Conservation (phyloP, 1,140 invertebrate genomes). For the Spodoptera frugiperda region DNA sequence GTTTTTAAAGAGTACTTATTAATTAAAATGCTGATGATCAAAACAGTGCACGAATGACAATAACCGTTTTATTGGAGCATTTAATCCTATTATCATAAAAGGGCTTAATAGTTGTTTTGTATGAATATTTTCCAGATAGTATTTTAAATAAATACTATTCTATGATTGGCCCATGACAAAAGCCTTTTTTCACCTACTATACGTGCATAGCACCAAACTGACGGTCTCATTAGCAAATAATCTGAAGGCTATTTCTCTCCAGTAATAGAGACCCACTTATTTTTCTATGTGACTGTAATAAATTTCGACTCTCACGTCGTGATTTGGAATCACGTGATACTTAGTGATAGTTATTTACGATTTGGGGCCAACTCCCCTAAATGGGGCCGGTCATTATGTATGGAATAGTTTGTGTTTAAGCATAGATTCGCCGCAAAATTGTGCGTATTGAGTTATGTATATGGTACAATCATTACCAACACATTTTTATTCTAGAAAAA, state of each 20-base stretch:
- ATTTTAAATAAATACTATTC: not conserved
- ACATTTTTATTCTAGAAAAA: too few relatives aligned
- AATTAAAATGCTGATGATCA: not conserved
- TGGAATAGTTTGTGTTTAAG: constrained; percentile 43
- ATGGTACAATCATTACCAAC: too few relatives aligned
- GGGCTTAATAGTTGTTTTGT: too few relatives aligned
- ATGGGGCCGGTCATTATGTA: constrained; percentile 52
- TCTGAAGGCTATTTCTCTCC: constrained; percentile 9
- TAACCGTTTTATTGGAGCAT: too few relatives aligned
- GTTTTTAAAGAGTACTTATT: not conserved
- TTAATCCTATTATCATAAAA: too few relatives aligned
- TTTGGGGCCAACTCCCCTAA: constrained; percentile 29
- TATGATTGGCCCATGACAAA: not conserved
- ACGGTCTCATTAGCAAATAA: constrained; percentile 27
- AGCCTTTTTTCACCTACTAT: not conserved
- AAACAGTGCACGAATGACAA: too few relatives aligned
- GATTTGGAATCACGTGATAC: constrained; percentile 51
- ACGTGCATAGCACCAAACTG: not conserved
- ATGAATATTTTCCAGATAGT: not conserved
- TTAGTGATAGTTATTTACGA: constrained; percentile 52
- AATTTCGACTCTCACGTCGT: constrained; percentile 48
- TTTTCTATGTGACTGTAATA: constrained; percentile 49
- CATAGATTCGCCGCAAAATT: constrained; percentile 17
- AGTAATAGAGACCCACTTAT: constrained; percentile 34
- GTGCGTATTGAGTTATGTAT: constrained; percentile 1